Base-by-base conservation (phyloP, 2,797 vertebrate genomes). In the Ara ararauna region DNA sequence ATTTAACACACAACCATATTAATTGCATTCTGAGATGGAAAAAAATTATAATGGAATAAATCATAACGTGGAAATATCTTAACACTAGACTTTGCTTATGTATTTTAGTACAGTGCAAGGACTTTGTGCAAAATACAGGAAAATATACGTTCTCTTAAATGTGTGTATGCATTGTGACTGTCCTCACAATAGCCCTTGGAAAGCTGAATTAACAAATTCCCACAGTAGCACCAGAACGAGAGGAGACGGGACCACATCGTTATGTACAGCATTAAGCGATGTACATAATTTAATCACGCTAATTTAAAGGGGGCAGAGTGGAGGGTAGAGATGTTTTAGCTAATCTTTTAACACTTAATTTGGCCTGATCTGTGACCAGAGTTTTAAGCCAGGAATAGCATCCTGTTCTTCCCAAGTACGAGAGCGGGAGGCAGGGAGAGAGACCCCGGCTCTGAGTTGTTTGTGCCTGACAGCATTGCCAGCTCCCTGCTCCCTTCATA, bases 1-100 rank as follows among this genome's bases (percentile, higher is more conserved):
- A 99, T 99, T 99, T 99, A 98, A 98, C 98, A 98, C 98, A 96
- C 98, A 98, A 98, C 98, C 97, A 97, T 98, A 98, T 98, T 98
- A 98, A 98, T 98, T 98, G 97, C 98, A 97, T 98, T 98, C 98
- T 89, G 97, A 98, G 98, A 98, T 98, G 95, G 97, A 96, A 97
- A 96, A 96, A 97, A 95, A 97, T 92, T 73, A 95, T 96, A 97
- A 91, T 95, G 95, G 94, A 95, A 96, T 95, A 94, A 94, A 94
- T 96, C 89, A 93, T 84, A 61, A 92, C n/a, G 85, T 89, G 89
- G 78, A 96, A 96, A 88, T 83, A 83, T 70, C 76, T 67, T 92
- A 86, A 92, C 92, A 82, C 85, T 90, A 90, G 90, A 94, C 97
- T 94, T 94, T 47, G 62, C 86, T 93, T 94, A 47, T 67, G 58